A percentile compares a stretch with the other conserved stretches of the same genome.
phyloP scores from a whole-genome alignment of 2,888 invertebrate species.

The Didymodactylos carnosus region DNA sequence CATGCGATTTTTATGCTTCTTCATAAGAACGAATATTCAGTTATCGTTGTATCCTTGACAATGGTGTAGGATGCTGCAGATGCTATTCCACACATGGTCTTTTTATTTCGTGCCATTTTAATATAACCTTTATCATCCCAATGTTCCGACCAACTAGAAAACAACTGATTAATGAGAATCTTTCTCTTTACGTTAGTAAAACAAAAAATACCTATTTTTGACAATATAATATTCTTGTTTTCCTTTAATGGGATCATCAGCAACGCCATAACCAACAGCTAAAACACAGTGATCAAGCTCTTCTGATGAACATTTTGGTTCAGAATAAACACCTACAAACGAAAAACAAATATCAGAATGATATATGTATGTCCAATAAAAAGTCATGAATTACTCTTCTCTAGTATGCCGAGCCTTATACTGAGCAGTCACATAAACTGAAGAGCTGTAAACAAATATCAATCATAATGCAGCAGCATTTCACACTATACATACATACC shows the following conservation, averaged over 20 bases:
- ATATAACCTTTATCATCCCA: background rate
- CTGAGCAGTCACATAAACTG: too few species aligned
- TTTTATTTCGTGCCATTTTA: background rate
- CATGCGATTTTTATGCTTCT: too few species aligned
- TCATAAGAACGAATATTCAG: too few species aligned
- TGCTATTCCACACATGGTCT: background rate
- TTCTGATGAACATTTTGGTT: background rate
- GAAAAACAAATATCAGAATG: too few species aligned
- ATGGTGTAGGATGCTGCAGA: background rate
- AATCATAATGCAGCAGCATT: too few species aligned
- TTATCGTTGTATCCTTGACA: background rate
- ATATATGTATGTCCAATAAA: too few species aligned
- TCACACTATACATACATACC: too few species aligned
- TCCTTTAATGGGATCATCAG: slow-evolving; percentile 1
- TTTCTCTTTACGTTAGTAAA: too few species aligned
- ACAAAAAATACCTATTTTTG: background rate
- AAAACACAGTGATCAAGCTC: slow-evolving; percentile 6
- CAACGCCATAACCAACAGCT: slow-evolving; percentile 10
- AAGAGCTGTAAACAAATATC: too few species aligned
- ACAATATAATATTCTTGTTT: slow-evolving; percentile 9
- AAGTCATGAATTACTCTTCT: too few species aligned
- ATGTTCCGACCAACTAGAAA: background rate
- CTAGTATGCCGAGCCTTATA: too few species aligned
- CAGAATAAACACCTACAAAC: slow-evolving; percentile 2
- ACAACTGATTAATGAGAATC: too few species aligned